A percentile compares a stretch with the other conserved stretches of the same genome.
These are phyloP conservation scores for Aphelinus certus DNA, from an alignment of 1,140 invertebrate species.

Conservation along the genomic window DNA sequence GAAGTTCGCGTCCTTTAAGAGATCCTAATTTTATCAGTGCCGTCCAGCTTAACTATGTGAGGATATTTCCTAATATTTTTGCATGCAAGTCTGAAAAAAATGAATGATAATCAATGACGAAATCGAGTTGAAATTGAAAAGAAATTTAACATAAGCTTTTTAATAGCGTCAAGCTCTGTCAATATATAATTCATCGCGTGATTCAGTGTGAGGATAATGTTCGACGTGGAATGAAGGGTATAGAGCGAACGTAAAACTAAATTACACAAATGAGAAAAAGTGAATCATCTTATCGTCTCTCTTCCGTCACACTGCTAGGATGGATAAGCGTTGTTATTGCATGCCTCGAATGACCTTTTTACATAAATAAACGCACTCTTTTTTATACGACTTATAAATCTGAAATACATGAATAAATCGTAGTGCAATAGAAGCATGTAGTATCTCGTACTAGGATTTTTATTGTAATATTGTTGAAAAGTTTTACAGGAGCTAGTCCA, in stretches of 20 bases:
- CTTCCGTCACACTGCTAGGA: conserved; percentile 40
- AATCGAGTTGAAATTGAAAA: conserved; percentile 43
- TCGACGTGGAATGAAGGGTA: conserved; percentile 8
- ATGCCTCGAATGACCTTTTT: conserved; percentile 16
- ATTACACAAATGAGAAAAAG: conserved; percentile 28
- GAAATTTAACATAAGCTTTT: conserved; percentile 45
- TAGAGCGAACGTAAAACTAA: conserved; percentile 32
- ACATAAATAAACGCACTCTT: conserved; percentile 14
- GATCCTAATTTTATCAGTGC: conserved; percentile 67
- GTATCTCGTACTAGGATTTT: conserved; percentile 10
- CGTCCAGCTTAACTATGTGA: conserved; percentile 67
- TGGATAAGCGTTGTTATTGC: conserved; percentile 34
- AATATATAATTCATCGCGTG: conserved; percentile 20
- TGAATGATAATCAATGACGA: conserved; percentile 32
- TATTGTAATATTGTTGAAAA: conserved; percentile 3
- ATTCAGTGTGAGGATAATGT: conserved; percentile 18
- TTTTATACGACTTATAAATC: conserved; percentile 16
- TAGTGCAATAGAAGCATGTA: conserved; percentile 12
- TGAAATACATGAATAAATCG: not conserved
- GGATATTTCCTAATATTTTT: conserved; percentile 66
- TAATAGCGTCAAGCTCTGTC: conserved; percentile 23
- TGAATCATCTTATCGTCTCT: conserved; percentile 39
- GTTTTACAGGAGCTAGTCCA: not conserved
- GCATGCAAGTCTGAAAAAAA: conserved; percentile 54
- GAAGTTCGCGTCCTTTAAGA: conserved; percentile 60